phyloP scores from a whole-genome alignment of 2,113 vertebrate species.

The Chaenocephalus aceratus region DNA sequence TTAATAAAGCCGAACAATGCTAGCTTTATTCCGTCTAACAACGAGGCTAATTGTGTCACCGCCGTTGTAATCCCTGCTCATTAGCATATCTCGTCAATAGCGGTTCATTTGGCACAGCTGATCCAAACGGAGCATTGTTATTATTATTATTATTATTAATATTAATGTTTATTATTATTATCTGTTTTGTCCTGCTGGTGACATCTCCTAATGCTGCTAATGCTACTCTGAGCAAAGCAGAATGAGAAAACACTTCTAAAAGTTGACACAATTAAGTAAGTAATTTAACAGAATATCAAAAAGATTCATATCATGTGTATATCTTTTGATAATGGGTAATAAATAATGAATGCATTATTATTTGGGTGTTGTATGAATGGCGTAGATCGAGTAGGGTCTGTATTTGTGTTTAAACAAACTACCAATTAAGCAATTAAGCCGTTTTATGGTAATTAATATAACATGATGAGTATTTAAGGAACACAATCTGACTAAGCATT shows the following conservation, averaged over 20 bases:
- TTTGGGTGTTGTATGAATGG: background rate
- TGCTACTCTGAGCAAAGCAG: too few relatives aligned
- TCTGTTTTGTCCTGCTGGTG: constrained; percentile 7
- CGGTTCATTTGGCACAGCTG: constrained; percentile 31
- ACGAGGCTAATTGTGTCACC: background rate
- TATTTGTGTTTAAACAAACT: background rate
- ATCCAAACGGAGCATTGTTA: constrained; percentile 36
- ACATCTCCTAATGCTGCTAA: too few relatives aligned
- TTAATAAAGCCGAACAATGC: constrained; percentile 22
- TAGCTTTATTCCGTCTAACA: too few relatives aligned
- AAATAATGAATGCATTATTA: background rate
- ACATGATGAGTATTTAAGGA: background rate
- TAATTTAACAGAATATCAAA: background rate
- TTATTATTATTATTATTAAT: background rate
- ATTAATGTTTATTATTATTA: constrained; percentile 20
- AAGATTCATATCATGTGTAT: background rate
- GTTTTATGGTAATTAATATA: background rate
- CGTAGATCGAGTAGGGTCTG: background rate
- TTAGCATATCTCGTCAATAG: background rate
- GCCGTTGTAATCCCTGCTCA: background rate
- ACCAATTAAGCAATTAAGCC: background rate
- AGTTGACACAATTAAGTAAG: background rate
- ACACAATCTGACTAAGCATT: background rate
- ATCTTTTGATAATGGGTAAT: background rate
- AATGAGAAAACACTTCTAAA: background rate